Percentiles rank a stretch among this genome's conserved stretches.
These are phyloP conservation scores for Argentina silus DNA, from an alignment of 2,797 vertebrate genomes.

Conservation along the genomic window DNA sequence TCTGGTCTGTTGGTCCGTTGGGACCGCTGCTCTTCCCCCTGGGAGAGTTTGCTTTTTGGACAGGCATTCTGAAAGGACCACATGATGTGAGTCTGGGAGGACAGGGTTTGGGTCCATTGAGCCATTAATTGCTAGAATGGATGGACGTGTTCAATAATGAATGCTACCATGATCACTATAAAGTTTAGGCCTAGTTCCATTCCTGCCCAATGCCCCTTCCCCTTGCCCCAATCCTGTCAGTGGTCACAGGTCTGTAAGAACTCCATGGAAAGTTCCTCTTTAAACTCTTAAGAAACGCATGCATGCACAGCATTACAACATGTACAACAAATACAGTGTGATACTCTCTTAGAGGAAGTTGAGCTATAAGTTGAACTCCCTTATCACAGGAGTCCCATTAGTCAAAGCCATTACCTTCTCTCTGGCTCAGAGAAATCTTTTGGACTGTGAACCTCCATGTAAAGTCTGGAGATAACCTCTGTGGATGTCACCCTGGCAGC, in stretches of 20 bases:
- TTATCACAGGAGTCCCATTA: conserved; percentile 34
- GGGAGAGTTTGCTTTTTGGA: conserved; percentile 33
- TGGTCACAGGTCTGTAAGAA: too few species aligned
- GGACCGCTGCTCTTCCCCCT: conserved; percentile 23
- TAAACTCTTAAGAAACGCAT: too few species aligned
- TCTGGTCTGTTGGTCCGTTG: conserved; percentile 2
- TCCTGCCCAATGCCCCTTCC: too few species aligned
- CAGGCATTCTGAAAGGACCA: conserved; percentile 7
- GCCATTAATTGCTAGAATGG: not conserved
- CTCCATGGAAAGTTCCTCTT: too few species aligned
- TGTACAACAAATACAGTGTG: not conserved
- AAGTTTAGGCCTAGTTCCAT: too few species aligned
- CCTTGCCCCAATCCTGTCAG: too few species aligned
- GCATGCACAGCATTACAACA: not conserved
- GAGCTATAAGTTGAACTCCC: conserved; percentile 27
- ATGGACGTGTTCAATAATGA: not conserved
- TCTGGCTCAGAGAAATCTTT: conserved; percentile 39
- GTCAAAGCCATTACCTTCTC: conserved; percentile 30
- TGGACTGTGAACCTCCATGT: conserved; percentile 29
- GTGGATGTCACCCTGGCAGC: conserved; percentile 55
- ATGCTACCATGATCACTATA: too few species aligned
- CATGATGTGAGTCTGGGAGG: not conserved
- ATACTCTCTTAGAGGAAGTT: conserved; percentile 23
- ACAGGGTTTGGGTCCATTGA: not conserved
- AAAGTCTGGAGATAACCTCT: conserved; percentile 58